These are phyloP conservation scores for Lophotis ruficrista DNA, from an alignment of 2,113 vertebrate species.

Conservation along the genomic window DNA sequence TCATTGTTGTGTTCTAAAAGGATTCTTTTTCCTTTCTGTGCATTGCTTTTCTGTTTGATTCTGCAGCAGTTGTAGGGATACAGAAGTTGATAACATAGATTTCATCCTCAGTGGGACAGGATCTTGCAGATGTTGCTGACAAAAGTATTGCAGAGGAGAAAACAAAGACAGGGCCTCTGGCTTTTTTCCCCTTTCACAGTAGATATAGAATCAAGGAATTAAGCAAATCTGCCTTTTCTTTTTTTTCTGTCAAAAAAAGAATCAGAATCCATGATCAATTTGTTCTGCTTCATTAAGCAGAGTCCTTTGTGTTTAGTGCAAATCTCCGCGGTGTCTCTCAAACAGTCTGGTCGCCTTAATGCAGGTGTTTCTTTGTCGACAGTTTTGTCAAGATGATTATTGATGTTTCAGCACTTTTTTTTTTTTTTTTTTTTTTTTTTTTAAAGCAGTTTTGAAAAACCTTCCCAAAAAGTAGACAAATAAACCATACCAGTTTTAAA, in stretches of 20 bases:
- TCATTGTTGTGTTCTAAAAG: not conserved
- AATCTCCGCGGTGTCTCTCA: not conserved
- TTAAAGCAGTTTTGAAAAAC: not conserved
- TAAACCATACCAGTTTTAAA: not conserved
- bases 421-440: not conserved
- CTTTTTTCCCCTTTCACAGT: not conserved
- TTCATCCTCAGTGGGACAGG: not conserved
- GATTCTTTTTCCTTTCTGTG: not conserved
- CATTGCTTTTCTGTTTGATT: not conserved
- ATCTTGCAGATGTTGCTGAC: not conserved
- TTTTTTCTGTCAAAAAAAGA: not conserved
- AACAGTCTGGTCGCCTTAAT: not conserved
- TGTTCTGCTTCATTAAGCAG: not conserved
- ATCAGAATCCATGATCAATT: not conserved
- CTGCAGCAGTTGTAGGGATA: not conserved
- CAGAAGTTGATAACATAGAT: not conserved
- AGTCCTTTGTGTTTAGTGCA: not conserved
- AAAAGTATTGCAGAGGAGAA: not conserved
- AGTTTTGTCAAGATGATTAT: not conserved
- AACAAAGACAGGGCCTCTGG: not conserved
- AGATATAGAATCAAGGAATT: not conserved
- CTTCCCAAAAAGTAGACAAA: not conserved
- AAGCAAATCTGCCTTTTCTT: not conserved
- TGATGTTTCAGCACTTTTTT: not conserved
- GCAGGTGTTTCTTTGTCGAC: not conserved